Conservation (phyloP, 1,140 invertebrate genomes). For the Archivesica marissinica region DNA sequence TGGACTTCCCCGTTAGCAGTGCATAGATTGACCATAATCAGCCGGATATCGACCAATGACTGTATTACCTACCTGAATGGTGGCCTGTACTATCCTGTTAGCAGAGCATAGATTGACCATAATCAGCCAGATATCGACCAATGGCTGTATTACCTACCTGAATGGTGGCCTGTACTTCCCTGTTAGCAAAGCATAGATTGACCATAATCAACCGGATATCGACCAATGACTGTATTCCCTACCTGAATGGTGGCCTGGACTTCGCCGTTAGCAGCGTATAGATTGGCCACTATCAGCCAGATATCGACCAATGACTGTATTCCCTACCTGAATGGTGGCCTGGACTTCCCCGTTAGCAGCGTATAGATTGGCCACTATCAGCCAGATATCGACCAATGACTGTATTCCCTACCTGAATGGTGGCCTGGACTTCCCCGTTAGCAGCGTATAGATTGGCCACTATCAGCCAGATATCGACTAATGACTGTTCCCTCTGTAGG, state of each 20-base stretch:
- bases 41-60: no score
- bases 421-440: conserved; percentile 18
- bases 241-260: conserved; percentile 41
- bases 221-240: no score
- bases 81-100: no score
- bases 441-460: conserved; percentile 59
- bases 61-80: no score
- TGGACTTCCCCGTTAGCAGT: no score
- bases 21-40: no score
- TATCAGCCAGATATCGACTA: conserved; percentile 50
- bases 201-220: no score
- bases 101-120: no score
- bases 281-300: conserved; percentile 57
- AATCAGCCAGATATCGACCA: no score
- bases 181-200: no score
- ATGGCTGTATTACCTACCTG: no score
- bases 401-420: conserved; percentile 28
- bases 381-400: neutral
- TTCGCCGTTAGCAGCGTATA: conserved; percentile 43
- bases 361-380: conserved; percentile 22
- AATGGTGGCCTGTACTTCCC: no score
- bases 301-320: conserved; percentile 39
- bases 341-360: neutral
- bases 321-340: neutral
- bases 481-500: conserved; percentile 40